These are phyloP conservation scores for Mixornis gularis DNA, from an alignment of 2,113 vertebrate species.

Conservation along the genomic window DNA sequence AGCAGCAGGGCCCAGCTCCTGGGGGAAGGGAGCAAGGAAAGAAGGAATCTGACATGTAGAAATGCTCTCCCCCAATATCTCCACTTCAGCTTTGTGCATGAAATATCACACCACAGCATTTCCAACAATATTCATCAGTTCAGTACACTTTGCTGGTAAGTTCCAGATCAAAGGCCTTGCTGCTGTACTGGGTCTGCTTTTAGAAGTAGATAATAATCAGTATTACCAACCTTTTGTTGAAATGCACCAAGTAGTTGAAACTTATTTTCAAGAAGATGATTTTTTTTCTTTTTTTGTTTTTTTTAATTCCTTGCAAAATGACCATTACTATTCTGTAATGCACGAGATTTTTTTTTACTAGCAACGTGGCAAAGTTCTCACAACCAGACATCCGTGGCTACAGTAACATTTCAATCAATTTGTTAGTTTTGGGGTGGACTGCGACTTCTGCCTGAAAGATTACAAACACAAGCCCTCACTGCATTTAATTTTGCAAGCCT, in stretches of 20 bases:
- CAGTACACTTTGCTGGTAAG: neutral
- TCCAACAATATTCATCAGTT: neutral
- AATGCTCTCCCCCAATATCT: neutral
- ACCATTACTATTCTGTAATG: neutral
- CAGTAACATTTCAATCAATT: neutral
- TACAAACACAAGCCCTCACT: neutral
- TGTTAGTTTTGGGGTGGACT: neutral
- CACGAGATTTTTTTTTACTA: neutral
- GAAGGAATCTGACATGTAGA: neutral
- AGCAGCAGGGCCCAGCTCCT: neutral
- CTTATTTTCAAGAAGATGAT: neutral
- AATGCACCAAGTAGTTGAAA: neutral
- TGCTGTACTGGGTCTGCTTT: neutral
- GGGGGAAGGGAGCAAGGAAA: neutral
- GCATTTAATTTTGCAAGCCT: conserved; percentile 26
- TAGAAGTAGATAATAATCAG: neutral
- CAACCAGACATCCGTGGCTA: neutral
- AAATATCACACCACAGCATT: neutral
- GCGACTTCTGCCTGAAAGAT: neutral
- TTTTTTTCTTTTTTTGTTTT: neutral
- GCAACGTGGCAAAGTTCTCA: neutral
- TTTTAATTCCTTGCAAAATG: neutral
- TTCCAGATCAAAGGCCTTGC: neutral
- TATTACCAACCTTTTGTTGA: neutral
- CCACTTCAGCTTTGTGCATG: neutral